These are phyloP conservation scores for Callorhinus ursinus DNA, from an alignment of 2,113 vertebrate genomes.

Conservation along the genomic window DNA sequence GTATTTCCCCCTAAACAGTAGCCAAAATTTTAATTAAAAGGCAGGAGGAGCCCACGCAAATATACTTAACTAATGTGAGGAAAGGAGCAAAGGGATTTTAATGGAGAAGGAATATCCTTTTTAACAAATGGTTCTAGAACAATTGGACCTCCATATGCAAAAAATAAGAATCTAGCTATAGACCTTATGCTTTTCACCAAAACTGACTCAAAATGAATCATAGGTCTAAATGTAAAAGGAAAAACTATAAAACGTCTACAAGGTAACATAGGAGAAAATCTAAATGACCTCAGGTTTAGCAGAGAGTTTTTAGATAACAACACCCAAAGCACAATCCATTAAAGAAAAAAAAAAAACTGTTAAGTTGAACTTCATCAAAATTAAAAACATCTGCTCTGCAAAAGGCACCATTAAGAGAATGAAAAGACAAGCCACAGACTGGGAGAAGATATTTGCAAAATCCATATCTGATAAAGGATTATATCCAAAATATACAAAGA, in stretches of 20 bases:
- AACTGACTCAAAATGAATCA: neutral
- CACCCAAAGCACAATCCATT: neutral
- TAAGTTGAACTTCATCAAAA: neutral
- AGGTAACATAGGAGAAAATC: neutral
- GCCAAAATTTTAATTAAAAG: neutral
- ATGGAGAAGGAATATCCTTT: neutral
- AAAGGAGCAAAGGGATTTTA: neutral
- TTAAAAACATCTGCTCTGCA: neutral
- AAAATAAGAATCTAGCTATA: neutral
- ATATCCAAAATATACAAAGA: neutral
- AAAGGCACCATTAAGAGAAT: neutral
- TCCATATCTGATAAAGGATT: neutral
- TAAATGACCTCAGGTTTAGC: neutral
- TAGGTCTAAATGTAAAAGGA: neutral
- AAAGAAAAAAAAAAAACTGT: neutral
- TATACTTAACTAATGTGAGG: neutral
- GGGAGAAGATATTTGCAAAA: neutral
- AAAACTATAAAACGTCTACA: neutral
- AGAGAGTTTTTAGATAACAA: neutral
- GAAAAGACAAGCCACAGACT: neutral
- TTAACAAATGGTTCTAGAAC: neutral
- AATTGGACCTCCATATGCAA: neutral
- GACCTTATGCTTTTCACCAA: neutral
- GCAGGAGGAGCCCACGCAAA: neutral
- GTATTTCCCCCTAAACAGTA: neutral